Base-by-base conservation (phyloP, 2,888 invertebrate species). In the Pollenia angustigena region DNA sequence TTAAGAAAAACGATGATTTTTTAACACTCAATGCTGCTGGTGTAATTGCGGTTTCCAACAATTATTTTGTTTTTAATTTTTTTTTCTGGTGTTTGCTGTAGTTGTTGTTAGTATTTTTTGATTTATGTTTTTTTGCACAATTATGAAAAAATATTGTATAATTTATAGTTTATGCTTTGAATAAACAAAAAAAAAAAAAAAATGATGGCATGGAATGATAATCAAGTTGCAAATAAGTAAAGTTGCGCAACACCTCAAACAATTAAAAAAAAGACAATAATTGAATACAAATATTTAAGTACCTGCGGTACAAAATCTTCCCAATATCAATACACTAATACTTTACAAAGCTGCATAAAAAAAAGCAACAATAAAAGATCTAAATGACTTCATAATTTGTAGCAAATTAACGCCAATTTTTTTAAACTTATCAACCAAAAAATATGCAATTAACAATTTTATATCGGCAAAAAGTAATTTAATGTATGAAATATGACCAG, bases 171-270 rank as follows among this genome's bases (percentile, higher is more conserved):
- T 42, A 66, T 32, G 46, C 56, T 58, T 66, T 66, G 12, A 48
- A 40, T 48, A 64, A 83, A 78, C 44, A 7, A 74, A 32, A 32
- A 23, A 32, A 7, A 74, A 32, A 32, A 23, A 32, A 32, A 32
- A 18, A 64, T 52, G 44, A 82, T 78, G 83, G 58, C 66, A 72
- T 50, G 64, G 66, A 72, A 84, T 74, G 66, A 84, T 79, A 84
- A 79, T 72, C 48, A 64, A 71, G 71, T 52, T 52, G 69, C 69
- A 76, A 62, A 71, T 46, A 58, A 66, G 50, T 62, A 12, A 66
- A 32, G 18, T 79, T 84, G 64, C 78, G 72, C 66, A 72, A 72
- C 16, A 32, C 16, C 46, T 74, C 52, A 40, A 52, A 42, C 16
- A 16, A 6, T 52, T 52, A 8, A 40, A 74, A 74, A n/a, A 48